Evolutionary conservation across 2,113 vertebrate species (phyloP).

Genomic region (Alethe diademata): DNA sequence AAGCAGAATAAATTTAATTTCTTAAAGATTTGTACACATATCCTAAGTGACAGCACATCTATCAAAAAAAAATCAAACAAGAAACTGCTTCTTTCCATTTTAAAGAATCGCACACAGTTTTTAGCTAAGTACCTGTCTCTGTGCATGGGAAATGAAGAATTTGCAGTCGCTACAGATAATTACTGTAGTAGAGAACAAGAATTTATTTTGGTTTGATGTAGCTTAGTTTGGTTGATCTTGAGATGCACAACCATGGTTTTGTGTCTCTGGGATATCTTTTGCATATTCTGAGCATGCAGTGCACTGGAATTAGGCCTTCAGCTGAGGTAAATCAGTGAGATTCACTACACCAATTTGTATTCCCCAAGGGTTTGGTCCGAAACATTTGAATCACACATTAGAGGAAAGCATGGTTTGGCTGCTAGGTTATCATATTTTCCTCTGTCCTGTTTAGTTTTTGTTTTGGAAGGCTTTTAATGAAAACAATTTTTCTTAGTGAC

Average conservation of each 20-base stretch:
- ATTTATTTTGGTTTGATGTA: not conserved
- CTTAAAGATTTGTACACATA: not conserved
- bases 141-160: not conserved
- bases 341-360: not conserved
- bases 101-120: not conserved
- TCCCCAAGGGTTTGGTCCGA: not conserved
- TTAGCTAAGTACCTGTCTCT: not conserved
- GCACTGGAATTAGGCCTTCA: not conserved
- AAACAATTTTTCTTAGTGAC: not conserved
- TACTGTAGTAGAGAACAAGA: not conserved
- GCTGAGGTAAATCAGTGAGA: not conserved
- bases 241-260: not conserved
- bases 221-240: not conserved
- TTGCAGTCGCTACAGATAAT: not conserved
- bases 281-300: not conserved
- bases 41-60: not conserved
- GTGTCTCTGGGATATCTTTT: not conserved
- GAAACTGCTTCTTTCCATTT: not conserved
- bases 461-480: not conserved
- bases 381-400: not conserved
- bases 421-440: not conserved
- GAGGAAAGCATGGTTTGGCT: not conserved
- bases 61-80: not conserved
- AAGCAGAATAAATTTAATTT: not conserved
- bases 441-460: not conserved